A percentile compares a stretch with the other conserved stretches of the same genome.
Conservation (phyloP, 2,113 vertebrate species). For the Atractosteus spatula region DNA sequence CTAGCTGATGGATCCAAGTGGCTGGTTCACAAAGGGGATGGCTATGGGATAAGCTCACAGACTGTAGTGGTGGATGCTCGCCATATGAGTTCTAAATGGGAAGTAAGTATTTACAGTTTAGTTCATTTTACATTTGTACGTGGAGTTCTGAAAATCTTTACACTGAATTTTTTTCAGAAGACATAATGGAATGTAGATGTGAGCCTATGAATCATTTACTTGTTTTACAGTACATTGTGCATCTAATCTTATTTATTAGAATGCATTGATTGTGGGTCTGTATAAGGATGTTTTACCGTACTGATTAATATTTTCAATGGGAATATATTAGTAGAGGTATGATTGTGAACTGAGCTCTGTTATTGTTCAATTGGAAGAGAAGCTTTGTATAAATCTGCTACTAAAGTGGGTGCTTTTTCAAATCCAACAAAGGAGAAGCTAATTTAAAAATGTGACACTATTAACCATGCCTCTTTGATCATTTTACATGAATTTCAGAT, state of each 20-base stretch:
- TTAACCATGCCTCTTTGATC: background rate
- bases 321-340: no score
- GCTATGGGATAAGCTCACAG: conserved; percentile 35
- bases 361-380: background rate
- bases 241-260: no score
- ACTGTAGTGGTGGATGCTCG: conserved; percentile 48
- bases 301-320: no score
- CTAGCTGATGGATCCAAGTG: conserved; percentile 37
- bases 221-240: background rate
- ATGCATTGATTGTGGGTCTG: no score
- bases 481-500: conserved; percentile 28
- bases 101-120: conserved; percentile 25
- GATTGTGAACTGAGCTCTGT: background rate
- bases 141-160: background rate
- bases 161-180: background rate
- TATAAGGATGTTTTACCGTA: no score
- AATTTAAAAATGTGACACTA: background rate
- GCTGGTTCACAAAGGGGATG: conserved; percentile 54
- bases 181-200: background rate
- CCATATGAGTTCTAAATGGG: conserved; percentile 50
- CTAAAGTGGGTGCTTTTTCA: conserved; percentile 7
- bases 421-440: background rate
- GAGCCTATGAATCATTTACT: background rate
- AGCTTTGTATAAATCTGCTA: background rate
- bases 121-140: no score